phyloP scores from a whole-genome alignment of 2,888 invertebrate genomes.

The Listrodromus nycthemerus region DNA sequence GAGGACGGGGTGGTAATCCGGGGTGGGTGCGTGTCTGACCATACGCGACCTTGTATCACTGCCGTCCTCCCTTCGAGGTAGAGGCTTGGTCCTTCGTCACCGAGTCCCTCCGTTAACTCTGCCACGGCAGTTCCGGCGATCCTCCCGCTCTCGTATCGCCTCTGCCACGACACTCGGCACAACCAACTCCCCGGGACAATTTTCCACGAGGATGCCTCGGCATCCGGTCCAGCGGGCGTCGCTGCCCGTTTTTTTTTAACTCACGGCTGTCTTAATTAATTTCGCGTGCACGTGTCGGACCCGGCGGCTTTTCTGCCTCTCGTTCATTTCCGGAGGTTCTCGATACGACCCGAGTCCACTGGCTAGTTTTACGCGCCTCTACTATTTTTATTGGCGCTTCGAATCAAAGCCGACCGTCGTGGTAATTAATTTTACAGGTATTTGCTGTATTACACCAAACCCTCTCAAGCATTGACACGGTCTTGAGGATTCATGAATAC shows the following conservation, averaged over 20 bases:
- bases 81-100: background rate
- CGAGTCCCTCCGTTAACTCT: background rate
- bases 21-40: conserved; percentile 70
- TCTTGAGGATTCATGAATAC: background rate
- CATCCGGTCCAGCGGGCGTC: conserved; percentile 54
- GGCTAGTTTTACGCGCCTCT: background rate
- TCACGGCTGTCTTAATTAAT: conserved; percentile 71
- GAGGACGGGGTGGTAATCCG: conserved; percentile 53
- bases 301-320: conserved; percentile 28
- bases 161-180: conserved; percentile 16
- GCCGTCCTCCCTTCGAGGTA: conserved; percentile 24
- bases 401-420: background rate
- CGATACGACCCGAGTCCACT: conserved; percentile 14
- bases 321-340: conserved; percentile 20
- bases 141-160: conserved; percentile 11
- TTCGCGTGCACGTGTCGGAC: conserved; percentile 68
- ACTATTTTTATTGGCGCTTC: conserved; percentile 4
- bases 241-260: conserved; percentile 49
- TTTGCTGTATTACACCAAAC: background rate
- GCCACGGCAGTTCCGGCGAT: conserved; percentile 14
- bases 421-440: background rate
- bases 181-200: conserved; percentile 61
- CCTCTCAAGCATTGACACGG: background rate
- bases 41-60: conserved; percentile 71
- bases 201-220: conserved; percentile 67